These are phyloP conservation scores for Tragelaphus oryx DNA, from an alignment of 2,797 vertebrate genomes.

Conservation along the genomic window DNA sequence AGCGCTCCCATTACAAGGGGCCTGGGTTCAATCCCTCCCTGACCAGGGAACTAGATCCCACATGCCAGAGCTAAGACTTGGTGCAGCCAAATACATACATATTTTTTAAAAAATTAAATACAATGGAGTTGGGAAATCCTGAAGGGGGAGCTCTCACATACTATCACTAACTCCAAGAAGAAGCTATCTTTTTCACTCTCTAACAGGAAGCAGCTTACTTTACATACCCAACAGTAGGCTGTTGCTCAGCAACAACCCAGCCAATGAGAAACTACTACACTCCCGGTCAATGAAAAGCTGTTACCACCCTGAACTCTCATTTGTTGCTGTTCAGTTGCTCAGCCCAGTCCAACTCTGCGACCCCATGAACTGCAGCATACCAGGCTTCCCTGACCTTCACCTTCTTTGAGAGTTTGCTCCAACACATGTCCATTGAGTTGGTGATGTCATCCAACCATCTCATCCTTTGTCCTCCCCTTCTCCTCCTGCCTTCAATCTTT, in stretches of 20 bases:
- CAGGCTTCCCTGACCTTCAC: neutral
- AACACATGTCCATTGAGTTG: neutral
- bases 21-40: neutral
- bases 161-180: neutral
- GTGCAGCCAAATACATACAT: neutral
- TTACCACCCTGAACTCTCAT: neutral
- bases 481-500: neutral
- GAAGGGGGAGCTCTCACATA: neutral
- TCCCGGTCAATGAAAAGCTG: neutral
- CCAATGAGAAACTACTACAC: neutral
- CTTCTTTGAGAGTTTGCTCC: neutral
- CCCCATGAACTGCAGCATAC: neutral
- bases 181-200: neutral
- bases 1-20: neutral
- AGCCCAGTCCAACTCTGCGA: accelerated
- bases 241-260: neutral
- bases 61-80: neutral
- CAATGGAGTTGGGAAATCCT: neutral
- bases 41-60: neutral
- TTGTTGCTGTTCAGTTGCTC: neutral
- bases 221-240: neutral
- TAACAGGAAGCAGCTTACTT: neutral
- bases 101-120: neutral
- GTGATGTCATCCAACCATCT: neutral
- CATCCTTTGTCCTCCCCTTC: neutral